phyloP scores from a whole-genome alignment of 2,113 vertebrate species.

The Microtus oregoni region DNA sequence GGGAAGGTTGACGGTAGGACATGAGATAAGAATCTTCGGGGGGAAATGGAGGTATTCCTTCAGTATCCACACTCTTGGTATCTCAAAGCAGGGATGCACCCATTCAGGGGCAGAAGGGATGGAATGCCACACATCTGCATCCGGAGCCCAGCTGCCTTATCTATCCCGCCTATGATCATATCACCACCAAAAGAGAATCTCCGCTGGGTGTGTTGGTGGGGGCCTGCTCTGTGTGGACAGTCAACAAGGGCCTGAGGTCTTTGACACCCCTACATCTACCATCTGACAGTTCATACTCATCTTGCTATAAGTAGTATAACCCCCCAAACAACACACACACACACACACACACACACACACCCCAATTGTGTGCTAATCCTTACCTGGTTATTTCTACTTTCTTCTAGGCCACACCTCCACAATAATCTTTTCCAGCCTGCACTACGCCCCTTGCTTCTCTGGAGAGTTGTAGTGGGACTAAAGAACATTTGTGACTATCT shows the following conservation, averaged over 20 bases:
- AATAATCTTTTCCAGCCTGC: slow-evolving; percentile 21
- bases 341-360: background rate
- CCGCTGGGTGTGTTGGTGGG: background rate
- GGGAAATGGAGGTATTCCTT: background rate
- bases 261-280: background rate
- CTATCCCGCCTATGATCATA: background rate
- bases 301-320: background rate
- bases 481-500: background rate
- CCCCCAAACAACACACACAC: background rate
- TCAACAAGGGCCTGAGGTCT: background rate
- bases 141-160: background rate
- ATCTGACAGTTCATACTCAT: slow-evolving; percentile 2
- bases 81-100: background rate
- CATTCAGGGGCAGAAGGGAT: background rate
- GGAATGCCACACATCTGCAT: background rate
- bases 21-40: slow-evolving; percentile 18
- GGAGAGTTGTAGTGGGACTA: background rate
- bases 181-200: slow-evolving; percentile 28
- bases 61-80: background rate
- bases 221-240: background rate
- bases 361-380: background rate
- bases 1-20: background rate
- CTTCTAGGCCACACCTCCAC: background rate
- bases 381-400: background rate
- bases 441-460: background rate